phyloP scores from a whole-genome alignment of 2,797 vertebrate genomes.

The Rhyacichthys aspro region DNA sequence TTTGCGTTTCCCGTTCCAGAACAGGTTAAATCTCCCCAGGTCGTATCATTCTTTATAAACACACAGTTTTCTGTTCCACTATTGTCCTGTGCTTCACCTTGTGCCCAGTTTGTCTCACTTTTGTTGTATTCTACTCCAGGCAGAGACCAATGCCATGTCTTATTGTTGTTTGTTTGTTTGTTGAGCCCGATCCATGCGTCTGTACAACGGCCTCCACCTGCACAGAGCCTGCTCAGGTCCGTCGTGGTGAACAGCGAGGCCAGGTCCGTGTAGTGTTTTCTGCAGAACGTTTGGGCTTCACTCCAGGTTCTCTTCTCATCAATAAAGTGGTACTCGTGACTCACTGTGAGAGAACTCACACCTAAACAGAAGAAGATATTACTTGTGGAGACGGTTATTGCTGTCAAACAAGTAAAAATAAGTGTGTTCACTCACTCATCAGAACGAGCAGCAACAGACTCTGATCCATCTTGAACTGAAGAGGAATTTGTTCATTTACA shows the following conservation, averaged over 20 bases:
- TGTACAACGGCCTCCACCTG: accelerated
- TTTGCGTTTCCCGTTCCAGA: no score
- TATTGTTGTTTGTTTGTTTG: accelerated
- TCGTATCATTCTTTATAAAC: accelerated
- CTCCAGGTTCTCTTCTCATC: accelerated
- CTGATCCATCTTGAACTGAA: no score
- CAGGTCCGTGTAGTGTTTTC: background rate
- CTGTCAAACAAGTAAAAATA: no score
- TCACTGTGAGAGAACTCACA: background rate
- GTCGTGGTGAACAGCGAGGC: conserved; percentile 21
- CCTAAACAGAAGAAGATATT: conserved; percentile 15
- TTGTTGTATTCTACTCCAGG: background rate
- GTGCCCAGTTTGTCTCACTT: accelerated
- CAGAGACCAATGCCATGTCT: conserved; percentile 48
- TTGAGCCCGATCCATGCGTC: conserved; percentile 52
- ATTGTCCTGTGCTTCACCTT: accelerated
- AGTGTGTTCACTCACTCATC: no score
- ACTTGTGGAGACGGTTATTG: no score
- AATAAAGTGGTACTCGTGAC: conserved; percentile 18
- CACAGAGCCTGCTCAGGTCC: background rate
- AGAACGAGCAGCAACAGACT: no score
- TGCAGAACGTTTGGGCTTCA: conserved; percentile 20
- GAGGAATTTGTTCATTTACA: no score
- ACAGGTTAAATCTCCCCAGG: no score
- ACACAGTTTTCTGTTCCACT: conserved; percentile 28